Conservation (phyloP, 2,797 vertebrate species). For the Aplochiton taeniatus region DNA sequence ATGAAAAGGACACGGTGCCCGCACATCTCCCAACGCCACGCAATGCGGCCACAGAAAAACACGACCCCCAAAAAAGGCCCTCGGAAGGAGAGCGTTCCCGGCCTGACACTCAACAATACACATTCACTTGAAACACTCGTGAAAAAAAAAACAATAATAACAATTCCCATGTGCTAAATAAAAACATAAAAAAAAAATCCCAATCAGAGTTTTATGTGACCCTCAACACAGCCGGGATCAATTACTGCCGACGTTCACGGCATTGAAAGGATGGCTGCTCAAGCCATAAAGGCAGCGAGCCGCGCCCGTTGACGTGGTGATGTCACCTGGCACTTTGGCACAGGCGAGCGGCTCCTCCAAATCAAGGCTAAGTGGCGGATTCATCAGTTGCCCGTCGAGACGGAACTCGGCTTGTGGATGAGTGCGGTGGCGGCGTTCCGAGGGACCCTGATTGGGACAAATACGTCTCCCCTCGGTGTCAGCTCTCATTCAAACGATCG, state of each 20-base stretch:
- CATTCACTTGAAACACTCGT: neutral
- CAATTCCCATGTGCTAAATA: neutral
- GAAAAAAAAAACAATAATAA: no score
- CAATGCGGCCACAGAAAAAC: neutral
- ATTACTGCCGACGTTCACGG: conserved; percentile 53
- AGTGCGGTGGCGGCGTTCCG: conserved; percentile 49
- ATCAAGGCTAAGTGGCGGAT: conserved; percentile 82
- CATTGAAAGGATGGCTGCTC: conserved; percentile 43
- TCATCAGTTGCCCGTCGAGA: conserved; percentile 79
- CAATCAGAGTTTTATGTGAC: conserved; percentile 43
- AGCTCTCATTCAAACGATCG: conserved; percentile 75
- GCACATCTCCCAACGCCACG: conserved; percentile 18
- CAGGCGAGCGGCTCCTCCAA: conserved; percentile 68
- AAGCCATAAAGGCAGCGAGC: conserved; percentile 50
- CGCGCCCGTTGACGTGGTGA: conserved; percentile 61
- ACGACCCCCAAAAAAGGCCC: conserved; percentile 11
- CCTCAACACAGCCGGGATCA: conserved; percentile 39
- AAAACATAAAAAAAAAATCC: conserved; percentile 13
- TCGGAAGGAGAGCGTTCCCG: neutral
- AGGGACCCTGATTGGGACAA: conserved; percentile 78
- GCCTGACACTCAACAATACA: neutral
- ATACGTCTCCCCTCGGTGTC: conserved; percentile 77
- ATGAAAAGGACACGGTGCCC: neutral
- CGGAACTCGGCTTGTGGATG: conserved; percentile 62
- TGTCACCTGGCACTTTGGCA: conserved; percentile 72